Percentiles rank a stretch among this genome's conserved stretches.
Conservation (phyloP, 2,888 invertebrate genomes). For the Sylvicola cinctus region DNA sequence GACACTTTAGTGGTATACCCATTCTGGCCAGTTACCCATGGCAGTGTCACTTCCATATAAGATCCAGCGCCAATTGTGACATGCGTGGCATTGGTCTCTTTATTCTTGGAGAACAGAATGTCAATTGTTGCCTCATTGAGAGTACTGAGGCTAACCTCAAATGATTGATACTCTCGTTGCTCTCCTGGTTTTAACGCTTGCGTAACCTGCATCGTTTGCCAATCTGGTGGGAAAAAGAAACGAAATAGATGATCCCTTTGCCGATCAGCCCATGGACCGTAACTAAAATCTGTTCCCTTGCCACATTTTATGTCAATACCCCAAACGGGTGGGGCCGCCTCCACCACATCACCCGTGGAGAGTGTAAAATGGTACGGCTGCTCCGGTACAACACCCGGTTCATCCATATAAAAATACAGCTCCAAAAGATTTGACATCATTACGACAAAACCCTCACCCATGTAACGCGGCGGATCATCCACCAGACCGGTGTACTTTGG, state of each 20-base stretch:
- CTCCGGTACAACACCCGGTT: slow-evolving; percentile 80
- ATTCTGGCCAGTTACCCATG: slow-evolving; percentile 74
- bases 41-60: slow-evolving; percentile 88
- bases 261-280: slow-evolving; percentile 97
- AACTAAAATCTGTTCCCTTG: slow-evolving; percentile 83
- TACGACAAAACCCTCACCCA: slow-evolving; percentile 97
- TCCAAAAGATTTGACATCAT: slow-evolving; percentile 90
- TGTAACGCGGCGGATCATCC: slow-evolving; percentile 84
- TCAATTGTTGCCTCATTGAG: slow-evolving; percentile 88
- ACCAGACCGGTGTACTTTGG: slow-evolving; percentile 83
- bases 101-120: slow-evolving; percentile 80
- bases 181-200: slow-evolving; percentile 72
- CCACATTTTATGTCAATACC: slow-evolving; percentile 90
- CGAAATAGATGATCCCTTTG: slow-evolving; percentile 88
- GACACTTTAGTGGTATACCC: slow-evolving; percentile 82
- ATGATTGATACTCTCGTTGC: slow-evolving; percentile 68
- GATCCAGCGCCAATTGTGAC: slow-evolving; percentile 89
- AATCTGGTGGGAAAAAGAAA: slow-evolving; percentile 88
- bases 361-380: slow-evolving; percentile 74
- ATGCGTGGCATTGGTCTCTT: slow-evolving; percentile 93
- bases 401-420: slow-evolving; percentile 94
- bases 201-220: slow-evolving; percentile 58
- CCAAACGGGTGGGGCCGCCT: slow-evolving; percentile 86
- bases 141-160: slow-evolving; percentile 80
- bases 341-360: slow-evolving; percentile 84